phyloP scores from a whole-genome alignment of 1,140 invertebrate species.

The Stenopsyche tienmushanensis region DNA sequence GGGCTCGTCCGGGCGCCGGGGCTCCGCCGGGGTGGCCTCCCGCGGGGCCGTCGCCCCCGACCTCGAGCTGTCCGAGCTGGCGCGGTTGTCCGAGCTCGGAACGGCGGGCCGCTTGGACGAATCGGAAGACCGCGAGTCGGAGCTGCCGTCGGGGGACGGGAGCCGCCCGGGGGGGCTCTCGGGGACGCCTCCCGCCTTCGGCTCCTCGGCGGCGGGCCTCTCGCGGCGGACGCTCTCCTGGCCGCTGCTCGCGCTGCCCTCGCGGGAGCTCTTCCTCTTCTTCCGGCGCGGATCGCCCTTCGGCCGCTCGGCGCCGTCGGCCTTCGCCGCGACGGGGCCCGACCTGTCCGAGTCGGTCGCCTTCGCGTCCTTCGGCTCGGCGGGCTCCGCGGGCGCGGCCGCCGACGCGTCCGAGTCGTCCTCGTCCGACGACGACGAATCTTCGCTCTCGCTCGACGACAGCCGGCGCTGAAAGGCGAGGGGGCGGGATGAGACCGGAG shows the following conservation, averaged over 20 bases:
- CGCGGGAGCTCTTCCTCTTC: slow-evolving; percentile 36
- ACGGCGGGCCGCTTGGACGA: slow-evolving; percentile 48
- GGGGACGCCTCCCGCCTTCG: slow-evolving; percentile 20
- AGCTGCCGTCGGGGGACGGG: slow-evolving; percentile 50
- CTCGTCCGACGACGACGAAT: slow-evolving; percentile 51
- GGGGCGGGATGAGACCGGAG: background rate
- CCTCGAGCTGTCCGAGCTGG: slow-evolving; percentile 53
- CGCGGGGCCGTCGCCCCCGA: slow-evolving; percentile 6
- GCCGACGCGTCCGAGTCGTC: slow-evolving; percentile 48
- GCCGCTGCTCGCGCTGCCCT: slow-evolving; percentile 17
- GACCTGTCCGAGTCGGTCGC: slow-evolving; percentile 49
- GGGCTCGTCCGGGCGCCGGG: slow-evolving; percentile 13
- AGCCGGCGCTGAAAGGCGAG: slow-evolving; percentile 46
- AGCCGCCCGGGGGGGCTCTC: too few species aligned
- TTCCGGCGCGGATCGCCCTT: slow-evolving; percentile 23
- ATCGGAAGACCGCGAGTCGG: slow-evolving; percentile 50
- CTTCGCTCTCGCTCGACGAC: slow-evolving; percentile 53
- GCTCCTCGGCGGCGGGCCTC: slow-evolving; percentile 11
- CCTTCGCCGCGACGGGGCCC: slow-evolving; percentile 41
- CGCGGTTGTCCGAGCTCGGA: slow-evolving; percentile 50
- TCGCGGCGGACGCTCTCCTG: slow-evolving; percentile 8
- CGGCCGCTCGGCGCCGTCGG: slow-evolving; percentile 34
- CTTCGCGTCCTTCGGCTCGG: slow-evolving; percentile 45
- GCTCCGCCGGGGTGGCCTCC: background rate
- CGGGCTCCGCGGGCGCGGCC: slow-evolving; percentile 43